phyloP scores from a whole-genome alignment of 2,888 invertebrate genomes.

The Leucoptera coffeella region DNA sequence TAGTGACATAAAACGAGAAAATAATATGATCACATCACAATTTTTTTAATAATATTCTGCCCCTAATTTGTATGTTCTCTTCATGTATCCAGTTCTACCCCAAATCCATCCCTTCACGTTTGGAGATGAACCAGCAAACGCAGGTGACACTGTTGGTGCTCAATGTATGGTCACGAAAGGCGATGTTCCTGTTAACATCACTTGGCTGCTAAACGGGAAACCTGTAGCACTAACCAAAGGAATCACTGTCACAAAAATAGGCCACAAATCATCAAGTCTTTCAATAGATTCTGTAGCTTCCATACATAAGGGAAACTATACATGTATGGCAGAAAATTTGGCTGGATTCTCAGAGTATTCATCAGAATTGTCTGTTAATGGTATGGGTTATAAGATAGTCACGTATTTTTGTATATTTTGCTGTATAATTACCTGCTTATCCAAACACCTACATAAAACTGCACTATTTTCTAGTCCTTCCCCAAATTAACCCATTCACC shows the following conservation, averaged over 20 bases:
- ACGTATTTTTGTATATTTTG: constrained; percentile 1
- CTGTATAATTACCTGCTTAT: neutral
- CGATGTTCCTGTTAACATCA: constrained; percentile 69
- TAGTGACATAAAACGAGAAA: too few relatives aligned
- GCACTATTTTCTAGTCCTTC: too few relatives aligned
- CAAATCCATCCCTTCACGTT: constrained; percentile 74
- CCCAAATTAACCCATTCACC: constrained; percentile 58
- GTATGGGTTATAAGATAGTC: constrained; percentile 45
- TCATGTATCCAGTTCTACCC: constrained; percentile 64
- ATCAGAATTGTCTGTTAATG: constrained; percentile 63
- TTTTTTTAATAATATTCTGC: too few relatives aligned
- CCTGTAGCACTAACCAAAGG: constrained; percentile 48
- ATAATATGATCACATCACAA: too few relatives aligned
- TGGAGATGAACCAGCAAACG: constrained; percentile 70
- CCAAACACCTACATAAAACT: too few relatives aligned
- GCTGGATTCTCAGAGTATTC: constrained; percentile 63
- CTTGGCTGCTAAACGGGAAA: constrained; percentile 68
- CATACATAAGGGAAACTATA: constrained; percentile 68
- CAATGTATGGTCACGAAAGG: constrained; percentile 74
- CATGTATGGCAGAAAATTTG: constrained; percentile 62
- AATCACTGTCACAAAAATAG: constrained; percentile 53
- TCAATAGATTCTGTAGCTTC: constrained; percentile 69
- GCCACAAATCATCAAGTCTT: constrained; percentile 61
- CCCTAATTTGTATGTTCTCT: too few relatives aligned
- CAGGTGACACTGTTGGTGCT: constrained; percentile 69